Evolutionary conservation across 2,888 invertebrate species (phyloP).

Genomic region (Acleris cristana): DNA sequence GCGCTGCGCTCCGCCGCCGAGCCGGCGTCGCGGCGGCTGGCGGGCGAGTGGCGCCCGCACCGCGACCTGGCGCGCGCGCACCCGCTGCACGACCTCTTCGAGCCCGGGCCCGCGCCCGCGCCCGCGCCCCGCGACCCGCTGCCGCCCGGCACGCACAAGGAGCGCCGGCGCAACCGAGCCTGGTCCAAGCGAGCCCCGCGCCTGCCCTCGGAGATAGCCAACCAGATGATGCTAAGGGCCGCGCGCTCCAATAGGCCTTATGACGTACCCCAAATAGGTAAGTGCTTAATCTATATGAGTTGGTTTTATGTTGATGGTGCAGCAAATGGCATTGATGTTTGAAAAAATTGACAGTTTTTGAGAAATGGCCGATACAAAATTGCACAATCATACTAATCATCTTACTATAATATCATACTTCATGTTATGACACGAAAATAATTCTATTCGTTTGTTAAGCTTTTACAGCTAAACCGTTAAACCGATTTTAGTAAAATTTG

Average conservation of each 20-base stretch:
- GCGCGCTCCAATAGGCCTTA: conserved; percentile 90
- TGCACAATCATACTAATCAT: no score
- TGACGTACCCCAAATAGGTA: conserved; percentile 94
- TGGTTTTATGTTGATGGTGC: no score
- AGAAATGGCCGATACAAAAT: no score
- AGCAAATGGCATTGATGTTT: no score
- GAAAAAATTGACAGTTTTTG: no score
- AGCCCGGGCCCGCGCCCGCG: conserved; percentile 57
- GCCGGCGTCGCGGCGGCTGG: conserved; percentile 67
- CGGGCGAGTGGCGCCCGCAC: conserved; percentile 63
- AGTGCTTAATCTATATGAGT: conserved; percentile 56
- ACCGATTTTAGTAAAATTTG: no score
- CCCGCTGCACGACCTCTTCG: conserved; percentile 73
- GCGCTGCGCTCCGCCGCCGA: conserved; percentile 73
- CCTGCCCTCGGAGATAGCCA: conserved; percentile 85
- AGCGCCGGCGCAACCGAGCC: conserved; percentile 66
- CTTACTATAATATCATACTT: no score
- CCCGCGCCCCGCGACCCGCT: conserved; percentile 52
- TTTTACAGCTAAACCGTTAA: no score
- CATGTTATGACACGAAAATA: no score
- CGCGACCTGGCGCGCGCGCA: conserved; percentile 55
- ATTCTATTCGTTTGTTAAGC: no score
- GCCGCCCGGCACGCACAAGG: conserved; percentile 63
- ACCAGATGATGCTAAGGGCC: conserved; percentile 91
- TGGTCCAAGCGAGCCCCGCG: conserved; percentile 67